Evolutionary conservation across 2,113 vertebrate species (phyloP), one percentile per base, ranked within the genome.

Genomic region (Syngnathus typhle): DNA sequence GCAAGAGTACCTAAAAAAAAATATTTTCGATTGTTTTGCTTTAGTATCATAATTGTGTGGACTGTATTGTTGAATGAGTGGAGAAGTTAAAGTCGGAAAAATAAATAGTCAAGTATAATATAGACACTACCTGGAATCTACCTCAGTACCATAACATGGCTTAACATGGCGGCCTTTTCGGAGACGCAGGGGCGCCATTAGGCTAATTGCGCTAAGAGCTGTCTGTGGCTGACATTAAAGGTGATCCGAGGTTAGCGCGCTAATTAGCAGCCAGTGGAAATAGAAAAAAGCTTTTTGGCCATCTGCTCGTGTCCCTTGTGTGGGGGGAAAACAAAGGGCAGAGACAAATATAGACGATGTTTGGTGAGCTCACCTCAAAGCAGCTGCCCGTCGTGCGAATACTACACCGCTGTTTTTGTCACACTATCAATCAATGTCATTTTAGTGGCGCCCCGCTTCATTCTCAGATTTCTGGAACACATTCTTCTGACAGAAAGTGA

Each of bases 211-310:
- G 46, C 83, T 85, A 82, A 85, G 81, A 87, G 83, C 84, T 65
- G 84, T 74, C 69, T 74, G 75, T 44, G 61, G 73, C 71, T 80
- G 80, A 82, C 83, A 80, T 86, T 82, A 82, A 87, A 88, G 88
- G 84, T 87, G 88, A 82, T 81, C 69, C 69, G 73, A 72, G 74
- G 74, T 79, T 71, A 67, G 69, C 32, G 67, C 77, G 76, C 74
- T 88, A 86, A 87, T 89, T 89, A 85, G 82, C 84, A 81, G 80
- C 69, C 83, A 69, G 80, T 71, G 72, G 62, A 83, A 83, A 82
- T 69, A 64, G 70, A 79, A 81, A 76, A 68, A 43, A 58, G 43
- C 77, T 76, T 73, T 85, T 64, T 65, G 73, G 71, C 84, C 85
- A 89, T 86, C 87, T 88, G 87, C 73, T 67, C 73, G 32, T 71